Evolutionary conservation across 2,113 vertebrate genomes (phyloP), one percentile per base, ranked within the genome.

Genomic region (Anoura caudifer): DNA sequence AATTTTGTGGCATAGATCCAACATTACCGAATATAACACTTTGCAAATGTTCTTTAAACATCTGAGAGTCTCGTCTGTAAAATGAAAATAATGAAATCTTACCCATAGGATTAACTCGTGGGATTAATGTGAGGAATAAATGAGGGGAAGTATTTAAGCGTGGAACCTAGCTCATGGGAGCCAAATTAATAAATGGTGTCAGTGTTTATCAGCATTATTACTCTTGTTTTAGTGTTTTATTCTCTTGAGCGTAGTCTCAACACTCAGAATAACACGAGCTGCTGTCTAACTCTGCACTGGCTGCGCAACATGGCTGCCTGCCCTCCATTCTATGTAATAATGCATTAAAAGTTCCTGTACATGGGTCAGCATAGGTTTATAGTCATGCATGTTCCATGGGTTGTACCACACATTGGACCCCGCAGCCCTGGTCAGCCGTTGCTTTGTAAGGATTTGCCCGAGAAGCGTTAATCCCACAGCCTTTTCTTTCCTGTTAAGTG

Each of bases 41-140:
- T 95, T 88, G 28, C 52, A 95, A 87, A 77, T 59, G 20, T 90
- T 67, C 26, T 52, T 94, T 80, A 88, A 88, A 50, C 38, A 67
- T 87, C 0, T 59, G 54, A 76, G 45, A 50, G 13, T 96, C 15
- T 86, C 12, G 59, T 73, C 38, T 92, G 7, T 43, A 38, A 89
- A 38, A 17, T 83, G 5, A 72, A 93, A 95, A 59, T 38, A 81
- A 50, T 70, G 81, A 36, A 76, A 15, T 65, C 26, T 73, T 69
- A 88, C 28, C 72, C 22, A 28, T 11, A 45, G 24, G 8, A 41
- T 84, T 50, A 75, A n/a, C 16, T 81, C 16, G 31, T 15, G n/a
- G 24, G 6, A 31, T 80, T 50, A 81, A 41, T 43, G n/a, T 91
- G 63, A 36, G 10, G 4, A 47, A 69, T 80, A 76, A 52, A 77